Percentiles rank a stretch among this genome's conserved stretches.
Evolutionary conservation across 2,888 invertebrate genomes (phyloP).

Genomic region (Eupithecia centaureata): DNA sequence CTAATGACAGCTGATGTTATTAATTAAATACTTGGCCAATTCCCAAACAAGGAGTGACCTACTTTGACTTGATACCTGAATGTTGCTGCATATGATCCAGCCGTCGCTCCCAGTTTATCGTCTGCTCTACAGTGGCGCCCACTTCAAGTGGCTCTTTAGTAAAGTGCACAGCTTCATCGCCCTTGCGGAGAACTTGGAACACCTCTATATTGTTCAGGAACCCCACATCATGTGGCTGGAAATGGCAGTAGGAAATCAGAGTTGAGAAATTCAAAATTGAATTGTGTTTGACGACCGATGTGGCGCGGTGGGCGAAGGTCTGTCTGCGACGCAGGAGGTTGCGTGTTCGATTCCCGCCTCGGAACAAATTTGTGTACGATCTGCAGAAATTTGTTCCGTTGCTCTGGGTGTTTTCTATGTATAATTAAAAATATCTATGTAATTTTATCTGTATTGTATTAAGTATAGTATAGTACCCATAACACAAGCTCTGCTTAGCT

Average conservation of each 20-base stretch:
- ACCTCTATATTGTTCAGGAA: slow-evolving; percentile 87
- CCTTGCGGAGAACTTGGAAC: slow-evolving; percentile 87
- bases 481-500: no score
- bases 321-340: no score
- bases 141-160: slow-evolving; percentile 84
- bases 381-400: no score
- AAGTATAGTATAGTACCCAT: no score
- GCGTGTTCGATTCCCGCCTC: no score
- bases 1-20: not conserved
- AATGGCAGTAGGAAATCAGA: not conserved
- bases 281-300: no score
- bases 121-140: slow-evolving; percentile 86
- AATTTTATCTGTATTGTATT: no score
- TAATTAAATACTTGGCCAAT: no score
- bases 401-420: no score
- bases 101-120: slow-evolving; percentile 89
- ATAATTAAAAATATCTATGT: no score
- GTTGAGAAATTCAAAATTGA: not conserved
- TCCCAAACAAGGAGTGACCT: not conserved
- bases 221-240: slow-evolving; percentile 91
- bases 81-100: slow-evolving; percentile 97
- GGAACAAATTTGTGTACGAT: no score
- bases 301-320: no score
- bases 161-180: slow-evolving; percentile 89
- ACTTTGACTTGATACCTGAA: slow-evolving; percentile 84